Percentiles rank a stretch among this genome's conserved stretches.
Evolutionary conservation across 2,113 vertebrate genomes (phyloP).

Genomic region (Burhinus bistriatus): DNA sequence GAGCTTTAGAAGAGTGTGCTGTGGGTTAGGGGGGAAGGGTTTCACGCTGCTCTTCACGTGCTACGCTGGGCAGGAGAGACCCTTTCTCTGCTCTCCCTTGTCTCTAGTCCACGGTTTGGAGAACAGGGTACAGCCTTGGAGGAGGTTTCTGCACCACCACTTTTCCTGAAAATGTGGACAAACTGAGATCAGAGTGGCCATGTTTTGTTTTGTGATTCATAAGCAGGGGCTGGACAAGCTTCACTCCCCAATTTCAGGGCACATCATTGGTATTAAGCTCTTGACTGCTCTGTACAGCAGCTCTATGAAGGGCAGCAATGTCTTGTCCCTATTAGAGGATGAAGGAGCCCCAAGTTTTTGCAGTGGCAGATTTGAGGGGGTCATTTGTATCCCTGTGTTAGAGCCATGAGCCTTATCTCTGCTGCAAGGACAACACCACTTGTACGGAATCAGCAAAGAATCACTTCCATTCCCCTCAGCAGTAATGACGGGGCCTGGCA

Average conservation of each 20-base stretch:
- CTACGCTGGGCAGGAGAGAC: not conserved
- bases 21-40: not conserved
- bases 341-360: not conserved
- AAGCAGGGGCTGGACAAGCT: not conserved
- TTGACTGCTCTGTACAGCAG: not conserved
- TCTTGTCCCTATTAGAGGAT: not conserved
- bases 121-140: not conserved
- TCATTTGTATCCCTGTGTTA: not conserved
- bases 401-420: not conserved
- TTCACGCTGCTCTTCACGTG: accelerated
- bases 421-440: not conserved
- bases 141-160: not conserved
- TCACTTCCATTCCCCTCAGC: not conserved
- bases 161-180: not conserved
- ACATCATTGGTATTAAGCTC: not conserved
- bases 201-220: not conserved
- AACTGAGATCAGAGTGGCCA: not conserved
- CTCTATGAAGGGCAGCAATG: not conserved
- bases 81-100: not conserved
- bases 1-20: not conserved
- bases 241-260: not conserved
- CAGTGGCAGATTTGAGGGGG: not conserved
- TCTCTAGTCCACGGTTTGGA: accelerated
- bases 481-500: accelerated
- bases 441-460: not conserved